Conservation (phyloP, 2,113 vertebrate genomes). For the Haplochromis vanheusdeni region DNA sequence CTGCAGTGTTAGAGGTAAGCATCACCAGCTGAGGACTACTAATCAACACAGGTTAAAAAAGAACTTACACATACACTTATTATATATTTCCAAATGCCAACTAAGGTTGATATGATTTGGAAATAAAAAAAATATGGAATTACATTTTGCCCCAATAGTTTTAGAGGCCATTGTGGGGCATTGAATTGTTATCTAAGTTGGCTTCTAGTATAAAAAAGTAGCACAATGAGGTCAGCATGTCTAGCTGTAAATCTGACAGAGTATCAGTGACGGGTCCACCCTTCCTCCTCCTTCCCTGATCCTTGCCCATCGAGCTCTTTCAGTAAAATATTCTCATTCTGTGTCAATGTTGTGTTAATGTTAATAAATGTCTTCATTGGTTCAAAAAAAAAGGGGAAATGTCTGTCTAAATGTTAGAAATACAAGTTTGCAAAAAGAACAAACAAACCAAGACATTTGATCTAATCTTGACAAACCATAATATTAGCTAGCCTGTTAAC, state of each 20-base stretch:
- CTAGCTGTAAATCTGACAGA: slow-evolving; percentile 15
- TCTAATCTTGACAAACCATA: background rate
- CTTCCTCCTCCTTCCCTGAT: slow-evolving; percentile 39
- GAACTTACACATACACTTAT: background rate
- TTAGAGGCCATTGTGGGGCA: background rate
- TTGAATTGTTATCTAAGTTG: background rate
- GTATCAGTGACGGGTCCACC: slow-evolving; percentile 7
- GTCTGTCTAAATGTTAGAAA: background rate
- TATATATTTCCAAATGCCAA: background rate
- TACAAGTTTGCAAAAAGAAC: background rate
- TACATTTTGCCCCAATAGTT: background rate
- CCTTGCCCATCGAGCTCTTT: slow-evolving; percentile 7
- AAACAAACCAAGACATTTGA: background rate
- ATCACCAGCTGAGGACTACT: background rate
- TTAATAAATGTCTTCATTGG: background rate
- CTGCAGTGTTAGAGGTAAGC: background rate
- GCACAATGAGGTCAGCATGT: background rate
- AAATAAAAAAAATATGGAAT: background rate
- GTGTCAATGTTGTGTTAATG: background rate
- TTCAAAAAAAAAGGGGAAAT: fast-evolving
- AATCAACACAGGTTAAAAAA: background rate
- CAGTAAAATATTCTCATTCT: background rate
- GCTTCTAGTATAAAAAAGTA: background rate
- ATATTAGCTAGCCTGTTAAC: background rate
- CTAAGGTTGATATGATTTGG: background rate